Base-by-base conservation (phyloP, 2,113 vertebrate species). In the Chunga burmeisteri region DNA sequence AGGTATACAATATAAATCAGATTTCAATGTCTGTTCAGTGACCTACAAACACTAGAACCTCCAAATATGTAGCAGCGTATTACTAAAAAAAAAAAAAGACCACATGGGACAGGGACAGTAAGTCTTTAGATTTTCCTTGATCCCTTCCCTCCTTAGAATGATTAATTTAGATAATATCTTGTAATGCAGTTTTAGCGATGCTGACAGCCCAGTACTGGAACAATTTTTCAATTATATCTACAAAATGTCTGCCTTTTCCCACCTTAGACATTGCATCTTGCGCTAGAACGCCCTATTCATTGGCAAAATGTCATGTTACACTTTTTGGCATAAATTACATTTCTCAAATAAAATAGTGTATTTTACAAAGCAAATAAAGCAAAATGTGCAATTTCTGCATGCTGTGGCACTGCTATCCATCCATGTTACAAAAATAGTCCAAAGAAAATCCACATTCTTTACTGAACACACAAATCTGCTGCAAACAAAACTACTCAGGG, bases 1-100 rank as follows among this genome's bases (percentile, higher is more conserved):
- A 99, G 98, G 98, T 99, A 98, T 99, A 99, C 98, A 99, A 99
- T 99, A 99, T 99, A 99, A 99, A 99, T 98, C 99, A 97, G 97
- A 98, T 98, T 98, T 98, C 98, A 98, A 98, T 98, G 98, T 99
- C 98, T 98, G 96, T 98, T 99, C 98, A 99, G 98, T 98, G 98
- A 98, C 98, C 98, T 98, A 98, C 96, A 98, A 98, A 98, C 97
- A 98, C 97, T 95, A 98, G 95, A 98, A 98, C 97, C 97, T 98
- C 98, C 98, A 98, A 98, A 98, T 96, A 98, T 88, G 98, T 98
- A 98, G 98, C 98, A 98, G 98, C 98, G 97, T 98, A 95, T 98
- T 97, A 98, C 96, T 97, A 97, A 98, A 95, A 88, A 87, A 94
- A 94, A 88, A 94, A 94, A 96, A 96, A 72, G 61, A 94, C 92